phyloP scores from a whole-genome alignment of 2,113 vertebrate species.

The Vanacampus margaritifer region DNA sequence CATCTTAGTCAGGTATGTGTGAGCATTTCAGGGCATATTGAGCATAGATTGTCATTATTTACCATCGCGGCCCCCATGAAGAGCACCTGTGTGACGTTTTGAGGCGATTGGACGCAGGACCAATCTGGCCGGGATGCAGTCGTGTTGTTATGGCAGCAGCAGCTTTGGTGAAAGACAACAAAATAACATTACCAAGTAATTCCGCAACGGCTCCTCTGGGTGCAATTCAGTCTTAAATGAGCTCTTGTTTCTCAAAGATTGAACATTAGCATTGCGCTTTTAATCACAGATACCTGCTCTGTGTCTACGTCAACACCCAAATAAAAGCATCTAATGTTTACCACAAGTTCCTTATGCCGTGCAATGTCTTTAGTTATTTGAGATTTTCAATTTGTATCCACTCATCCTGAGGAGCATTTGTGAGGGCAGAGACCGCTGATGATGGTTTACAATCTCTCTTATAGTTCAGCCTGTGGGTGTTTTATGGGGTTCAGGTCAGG shows the following conservation, averaged over 20 bases:
- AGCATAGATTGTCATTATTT: neutral
- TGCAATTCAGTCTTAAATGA: constrained; percentile 1
- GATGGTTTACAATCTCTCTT: neutral
- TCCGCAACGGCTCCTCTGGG: neutral
- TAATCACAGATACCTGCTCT: neutral
- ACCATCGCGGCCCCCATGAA: neutral
- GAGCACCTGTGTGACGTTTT: neutral
- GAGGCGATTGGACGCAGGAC: neutral
- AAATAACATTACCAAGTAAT: neutral
- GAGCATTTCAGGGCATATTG: constrained; percentile 19
- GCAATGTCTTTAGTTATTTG: neutral
- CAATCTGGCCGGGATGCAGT: neutral
- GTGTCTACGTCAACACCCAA: neutral
- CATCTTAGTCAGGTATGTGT: constrained; percentile 62
- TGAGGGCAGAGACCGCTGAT: neutral
- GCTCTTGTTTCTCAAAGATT: neutral
- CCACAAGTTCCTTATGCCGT: neutral
- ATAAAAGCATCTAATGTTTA: neutral
- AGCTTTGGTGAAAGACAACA: neutral
- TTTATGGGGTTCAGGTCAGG: neutral
- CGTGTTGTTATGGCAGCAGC: neutral
- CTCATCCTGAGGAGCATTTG: neutral
- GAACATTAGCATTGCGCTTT: neutral
- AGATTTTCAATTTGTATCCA: neutral
- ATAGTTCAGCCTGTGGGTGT: neutral